Base-by-base conservation (phyloP, 2,113 vertebrate genomes). In the Rallus limicola region DNA sequence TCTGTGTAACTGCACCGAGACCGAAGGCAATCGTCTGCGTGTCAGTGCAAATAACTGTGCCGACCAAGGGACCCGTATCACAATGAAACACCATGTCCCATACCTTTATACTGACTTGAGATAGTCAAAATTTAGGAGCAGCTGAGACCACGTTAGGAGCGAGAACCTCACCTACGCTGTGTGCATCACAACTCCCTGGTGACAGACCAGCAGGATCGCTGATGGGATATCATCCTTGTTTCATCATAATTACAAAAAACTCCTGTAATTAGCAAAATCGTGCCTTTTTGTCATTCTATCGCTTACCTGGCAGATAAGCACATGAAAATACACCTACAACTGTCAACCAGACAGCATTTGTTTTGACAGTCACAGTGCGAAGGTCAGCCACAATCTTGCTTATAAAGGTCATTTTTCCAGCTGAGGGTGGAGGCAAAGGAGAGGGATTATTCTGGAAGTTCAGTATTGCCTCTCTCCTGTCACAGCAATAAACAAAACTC, bases 21-120 rank as follows among this genome's bases (percentile, higher is more conserved):
- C 8, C 0, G 8, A 65, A 29, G 3, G 4, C 60, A 31, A 64
- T 3, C 0, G 0, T 16, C 42, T 2, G 1, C 0, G 2, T 6
- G 11, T 1, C 1, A 7, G 26, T 3, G 34, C 33, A 31, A n/a
- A 18, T 60, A 28, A 65, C 20, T 15, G 34, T 4, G 24, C 36
- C 4, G 31, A 75, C 18, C 11, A 5, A 65, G 86, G 31, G 19
- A 77, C 10, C 13, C 25, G 10, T 14, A 12, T 13, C 31, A 11
- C 56, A 38, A 44, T 1, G 18, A 68, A 87, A 53, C 16, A 17
- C 40, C 28, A 85, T 21, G 40, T 5, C 33, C 64, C 2, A 0
- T 2, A 8, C 33, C 53, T 72, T n/a, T 29, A 3, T 25, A 52
- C 2, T 10, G 8, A 6, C 36, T 12, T 6, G 58, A 58, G 69